Evolutionary conservation across 2,797 vertebrate species (phyloP).

Genomic region (Tragopan temminckii): DNA sequence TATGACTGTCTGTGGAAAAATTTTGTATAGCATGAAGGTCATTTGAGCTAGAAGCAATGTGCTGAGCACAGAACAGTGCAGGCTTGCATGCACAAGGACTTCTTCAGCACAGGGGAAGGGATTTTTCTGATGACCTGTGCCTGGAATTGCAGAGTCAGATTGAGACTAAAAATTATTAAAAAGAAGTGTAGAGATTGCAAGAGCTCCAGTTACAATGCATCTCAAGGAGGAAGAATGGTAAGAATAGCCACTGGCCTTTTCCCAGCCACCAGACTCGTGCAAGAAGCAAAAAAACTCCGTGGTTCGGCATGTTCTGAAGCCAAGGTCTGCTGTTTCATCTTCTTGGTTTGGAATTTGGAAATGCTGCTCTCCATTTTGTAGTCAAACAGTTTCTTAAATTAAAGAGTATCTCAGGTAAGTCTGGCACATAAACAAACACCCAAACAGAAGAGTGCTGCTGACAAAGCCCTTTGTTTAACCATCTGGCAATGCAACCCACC

Average conservation of each 20-base stretch:
- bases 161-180: not conserved
- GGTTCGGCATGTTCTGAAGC: rapidly evolving
- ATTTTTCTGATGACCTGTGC: not conserved
- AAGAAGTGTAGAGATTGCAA: not conserved
- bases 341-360: not conserved
- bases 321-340: not conserved
- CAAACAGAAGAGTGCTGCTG: not conserved
- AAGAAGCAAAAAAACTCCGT: not conserved
- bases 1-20: not conserved
- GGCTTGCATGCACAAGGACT: not conserved
- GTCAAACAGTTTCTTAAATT: not conserved
- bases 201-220: not conserved
- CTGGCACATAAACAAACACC: not conserved
- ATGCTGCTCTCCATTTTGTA: not conserved
- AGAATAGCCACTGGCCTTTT: not conserved
- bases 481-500: not conserved
- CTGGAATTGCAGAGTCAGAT: not conserved
- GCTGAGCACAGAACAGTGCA: not conserved
- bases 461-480: not conserved
- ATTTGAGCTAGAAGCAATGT: not conserved
- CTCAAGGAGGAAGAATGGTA: not conserved
- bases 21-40: not conserved
- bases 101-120: not conserved
- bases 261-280: not conserved
- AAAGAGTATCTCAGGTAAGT: not conserved